These are phyloP conservation scores for Crematogaster levior DNA, from an alignment of 2,888 invertebrate species.

Conservation along the genomic window DNA sequence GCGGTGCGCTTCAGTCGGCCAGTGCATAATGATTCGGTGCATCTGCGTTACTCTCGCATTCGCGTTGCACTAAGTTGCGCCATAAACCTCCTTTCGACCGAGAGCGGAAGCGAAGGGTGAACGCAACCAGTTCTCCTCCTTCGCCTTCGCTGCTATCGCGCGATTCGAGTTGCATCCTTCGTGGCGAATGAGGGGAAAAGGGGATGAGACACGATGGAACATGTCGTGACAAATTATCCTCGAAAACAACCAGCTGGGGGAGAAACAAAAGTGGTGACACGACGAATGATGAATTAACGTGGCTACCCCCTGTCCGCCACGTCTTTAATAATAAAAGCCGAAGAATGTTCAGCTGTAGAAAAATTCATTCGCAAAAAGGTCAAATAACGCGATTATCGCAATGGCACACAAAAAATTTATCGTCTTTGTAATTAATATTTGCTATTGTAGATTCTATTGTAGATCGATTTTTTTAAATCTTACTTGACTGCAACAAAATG, in stretches of 20 bases:
- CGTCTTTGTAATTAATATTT: not conserved
- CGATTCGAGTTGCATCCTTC: slow-evolving; percentile 46
- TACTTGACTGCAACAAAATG: not conserved
- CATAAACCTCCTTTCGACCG: slow-evolving; percentile 30
- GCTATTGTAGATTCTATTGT: too few species aligned
- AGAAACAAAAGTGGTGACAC: slow-evolving; percentile 66
- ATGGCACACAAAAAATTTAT: not conserved
- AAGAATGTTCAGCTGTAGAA: not conserved
- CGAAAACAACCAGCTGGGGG: slow-evolving; percentile 62
- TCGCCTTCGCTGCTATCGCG: slow-evolving; percentile 46
- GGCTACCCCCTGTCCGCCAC: not conserved
- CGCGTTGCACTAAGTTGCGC: slow-evolving; percentile 46
- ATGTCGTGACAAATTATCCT: slow-evolving; percentile 69
- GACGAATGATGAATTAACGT: slow-evolving; percentile 68
- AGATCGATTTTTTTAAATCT: not conserved
- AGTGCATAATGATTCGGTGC: slow-evolving; percentile 58
- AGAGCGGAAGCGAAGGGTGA: slow-evolving; percentile 34
- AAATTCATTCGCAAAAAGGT: not conserved
- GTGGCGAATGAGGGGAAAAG: too few species aligned
- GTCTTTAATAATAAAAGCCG: slow-evolving; percentile 12
- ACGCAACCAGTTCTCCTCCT: slow-evolving; percentile 28
- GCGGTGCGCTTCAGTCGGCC: slow-evolving; percentile 4
- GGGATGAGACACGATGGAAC: slow-evolving; percentile 43
- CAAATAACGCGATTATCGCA: not conserved
- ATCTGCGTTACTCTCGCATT: slow-evolving; percentile 28